A percentile compares a stretch with the other conserved stretches of the same genome.
phyloP scores from a whole-genome alignment of 1,140 invertebrate genomes.

The Teleogryllus occipitalis region DNA sequence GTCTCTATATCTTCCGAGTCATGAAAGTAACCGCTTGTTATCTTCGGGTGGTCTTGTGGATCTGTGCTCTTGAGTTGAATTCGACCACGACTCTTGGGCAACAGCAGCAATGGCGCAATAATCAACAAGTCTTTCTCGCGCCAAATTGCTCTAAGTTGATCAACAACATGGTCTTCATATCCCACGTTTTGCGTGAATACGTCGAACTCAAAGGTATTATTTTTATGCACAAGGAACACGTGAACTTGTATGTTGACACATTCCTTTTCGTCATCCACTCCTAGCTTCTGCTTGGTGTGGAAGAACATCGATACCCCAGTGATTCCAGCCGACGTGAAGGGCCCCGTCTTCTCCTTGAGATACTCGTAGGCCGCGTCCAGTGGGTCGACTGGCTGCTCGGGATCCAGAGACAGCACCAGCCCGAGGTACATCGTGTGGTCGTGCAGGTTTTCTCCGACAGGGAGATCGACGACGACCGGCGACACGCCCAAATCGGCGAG shows the following conservation, averaged over 20 bases:
- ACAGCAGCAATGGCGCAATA: slow-evolving; percentile 28
- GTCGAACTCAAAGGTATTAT: neutral
- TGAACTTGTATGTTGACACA: neutral
- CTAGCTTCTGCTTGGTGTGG: neutral
- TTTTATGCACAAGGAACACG: neutral
- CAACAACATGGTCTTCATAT: neutral
- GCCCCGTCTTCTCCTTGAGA: neutral
- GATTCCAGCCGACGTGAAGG: neutral
- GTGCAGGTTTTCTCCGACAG: slow-evolving; percentile 31
- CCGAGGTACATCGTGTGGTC: neutral
- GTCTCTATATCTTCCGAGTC: slow-evolving; percentile 63
- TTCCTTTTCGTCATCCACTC: neutral
- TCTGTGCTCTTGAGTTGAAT: slow-evolving; percentile 60
- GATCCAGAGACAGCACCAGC: neutral
- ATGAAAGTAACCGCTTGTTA: slow-evolving; percentile 75
- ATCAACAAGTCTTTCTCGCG: slow-evolving; percentile 11
- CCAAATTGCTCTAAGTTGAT: neutral
- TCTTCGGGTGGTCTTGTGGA: slow-evolving; percentile 66
- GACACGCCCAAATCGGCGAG: slow-evolving; percentile 60
- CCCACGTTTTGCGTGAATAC: neutral
- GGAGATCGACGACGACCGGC: slow-evolving; percentile 59
- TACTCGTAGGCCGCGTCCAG: neutral
- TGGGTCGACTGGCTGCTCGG: neutral
- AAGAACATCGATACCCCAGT: neutral
- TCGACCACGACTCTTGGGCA: slow-evolving; percentile 37